phyloP scores from a whole-genome alignment of 2,113 vertebrate genomes.

The Larimichthys crocea region DNA sequence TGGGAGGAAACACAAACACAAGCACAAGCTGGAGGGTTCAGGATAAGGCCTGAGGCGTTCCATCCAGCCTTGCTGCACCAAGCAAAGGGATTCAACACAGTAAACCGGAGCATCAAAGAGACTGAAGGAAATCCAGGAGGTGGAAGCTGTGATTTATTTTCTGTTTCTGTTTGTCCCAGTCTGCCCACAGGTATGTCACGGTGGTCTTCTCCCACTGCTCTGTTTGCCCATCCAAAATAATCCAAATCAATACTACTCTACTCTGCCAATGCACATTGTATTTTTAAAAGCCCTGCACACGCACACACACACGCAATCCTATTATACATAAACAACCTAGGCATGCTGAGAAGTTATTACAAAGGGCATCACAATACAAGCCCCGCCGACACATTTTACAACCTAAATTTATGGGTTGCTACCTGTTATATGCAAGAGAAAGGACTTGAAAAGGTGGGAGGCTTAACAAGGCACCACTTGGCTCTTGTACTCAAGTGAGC shows the following conservation, averaged over 20 bases:
- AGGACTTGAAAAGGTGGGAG: constrained; percentile 56
- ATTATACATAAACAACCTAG: constrained; percentile 42
- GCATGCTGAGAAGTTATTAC: constrained; percentile 58
- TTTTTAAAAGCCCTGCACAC: constrained; percentile 32
- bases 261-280: constrained; percentile 2
- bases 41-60: constrained; percentile 45
- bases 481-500: constrained; percentile 45
- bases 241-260: constrained; percentile 52
- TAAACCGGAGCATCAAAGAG: constrained; percentile 39
- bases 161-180: not conserved
- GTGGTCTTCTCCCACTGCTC: constrained; percentile 28
- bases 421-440: constrained; percentile 52
- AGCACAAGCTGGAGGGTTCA: constrained; percentile 12
- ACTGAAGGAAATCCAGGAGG: constrained; percentile 22
- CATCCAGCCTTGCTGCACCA: constrained; percentile 11
- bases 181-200: constrained; percentile 13
- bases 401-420: constrained; percentile 58
- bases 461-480: constrained; percentile 67
- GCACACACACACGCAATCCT: constrained; percentile 6
- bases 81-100: constrained; percentile 37
- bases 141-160: constrained; percentile 31
- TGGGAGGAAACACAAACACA: constrained; percentile 2
- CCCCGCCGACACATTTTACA: constrained; percentile 61
- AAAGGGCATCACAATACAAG: constrained; percentile 58
- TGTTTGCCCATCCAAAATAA: constrained; percentile 48